Conservation (phyloP, 2,888 invertebrate species). For the Plebejus anna region DNA sequence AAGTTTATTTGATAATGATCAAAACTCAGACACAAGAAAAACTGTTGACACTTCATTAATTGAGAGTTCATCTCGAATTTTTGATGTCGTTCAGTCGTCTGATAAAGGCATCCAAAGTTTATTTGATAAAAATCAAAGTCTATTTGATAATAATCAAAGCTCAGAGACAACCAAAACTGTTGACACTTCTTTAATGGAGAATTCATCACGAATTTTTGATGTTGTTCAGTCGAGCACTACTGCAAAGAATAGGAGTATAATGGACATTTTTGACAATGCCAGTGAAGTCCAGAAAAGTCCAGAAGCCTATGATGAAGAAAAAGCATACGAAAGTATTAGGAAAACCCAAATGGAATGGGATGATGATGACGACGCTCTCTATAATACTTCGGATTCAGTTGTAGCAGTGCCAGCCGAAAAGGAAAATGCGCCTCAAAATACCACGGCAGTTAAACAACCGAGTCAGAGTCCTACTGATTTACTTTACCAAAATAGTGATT, state of each 20-base stretch:
- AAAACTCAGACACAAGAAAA: constrained; percentile 34
- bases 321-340: constrained; percentile 50
- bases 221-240: constrained; percentile 56
- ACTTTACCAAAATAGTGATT: constrained; percentile 46
- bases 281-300: constrained; percentile 45
- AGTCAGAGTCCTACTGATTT: constrained; percentile 52
- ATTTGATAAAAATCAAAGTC: neutral
- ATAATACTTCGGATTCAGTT: constrained; percentile 52
- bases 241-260: constrained; percentile 63
- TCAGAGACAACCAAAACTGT: constrained; percentile 37
- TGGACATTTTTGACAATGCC: constrained; percentile 63
- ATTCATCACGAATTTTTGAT: constrained; percentile 56
- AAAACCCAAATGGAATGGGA: constrained; percentile 63
- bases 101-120: constrained; percentile 41
- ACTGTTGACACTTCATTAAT: constrained; percentile 35
- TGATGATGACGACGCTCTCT: constrained; percentile 73
- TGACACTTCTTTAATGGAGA: constrained; percentile 37
- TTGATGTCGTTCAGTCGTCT: constrained; percentile 59
- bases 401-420: constrained; percentile 37
- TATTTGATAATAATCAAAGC: neutral
- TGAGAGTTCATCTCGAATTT: constrained; percentile 49
- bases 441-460: constrained; percentile 38
- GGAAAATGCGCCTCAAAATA: constrained; percentile 39
- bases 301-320: constrained; percentile 47
- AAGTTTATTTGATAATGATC: too few species aligned